Conservation (phyloP, 2,888 invertebrate species). For the Aspidiotus destructor region DNA sequence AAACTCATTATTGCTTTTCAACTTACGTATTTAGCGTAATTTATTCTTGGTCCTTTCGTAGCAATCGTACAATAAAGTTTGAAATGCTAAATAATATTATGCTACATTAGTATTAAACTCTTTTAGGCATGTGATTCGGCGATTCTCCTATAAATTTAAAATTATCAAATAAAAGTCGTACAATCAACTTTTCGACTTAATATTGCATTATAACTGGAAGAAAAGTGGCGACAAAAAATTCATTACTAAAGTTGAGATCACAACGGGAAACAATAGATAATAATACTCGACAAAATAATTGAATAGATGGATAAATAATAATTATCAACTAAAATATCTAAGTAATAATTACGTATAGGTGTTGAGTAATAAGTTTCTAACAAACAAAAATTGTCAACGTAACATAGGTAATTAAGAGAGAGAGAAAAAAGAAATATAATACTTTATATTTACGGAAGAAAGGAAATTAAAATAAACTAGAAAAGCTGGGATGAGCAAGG, state of each 20-base stretch:
- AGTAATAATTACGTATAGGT: too few species aligned
- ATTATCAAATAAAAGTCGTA: background rate
- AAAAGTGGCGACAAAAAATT: constrained; percentile 1
- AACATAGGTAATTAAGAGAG: constrained; percentile 17
- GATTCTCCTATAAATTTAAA: background rate
- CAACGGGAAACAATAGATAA: constrained; percentile 19
- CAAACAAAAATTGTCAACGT: constrained; percentile 15
- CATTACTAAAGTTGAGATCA: constrained; percentile 25
- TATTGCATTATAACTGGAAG: background rate
- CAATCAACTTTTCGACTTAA: background rate
- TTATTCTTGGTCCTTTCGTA: too few species aligned
- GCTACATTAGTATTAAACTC: too few species aligned
- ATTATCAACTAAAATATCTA: too few species aligned
- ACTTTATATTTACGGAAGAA: background rate
- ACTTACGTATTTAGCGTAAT: too few species aligned
- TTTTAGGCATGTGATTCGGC: too few species aligned
- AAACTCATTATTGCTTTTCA: too few species aligned
- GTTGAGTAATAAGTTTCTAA: background rate
- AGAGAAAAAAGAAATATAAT: constrained; percentile 8
- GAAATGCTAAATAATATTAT: too few species aligned
- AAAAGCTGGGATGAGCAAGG: constrained; percentile 31
- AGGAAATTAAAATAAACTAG: constrained; percentile 17
- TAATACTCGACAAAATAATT: background rate
- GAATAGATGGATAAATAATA: too few species aligned
- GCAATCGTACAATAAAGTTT: too few species aligned